Conservation (phyloP, 1,140 invertebrate genomes). For the Zaprionus ornatus region DNA sequence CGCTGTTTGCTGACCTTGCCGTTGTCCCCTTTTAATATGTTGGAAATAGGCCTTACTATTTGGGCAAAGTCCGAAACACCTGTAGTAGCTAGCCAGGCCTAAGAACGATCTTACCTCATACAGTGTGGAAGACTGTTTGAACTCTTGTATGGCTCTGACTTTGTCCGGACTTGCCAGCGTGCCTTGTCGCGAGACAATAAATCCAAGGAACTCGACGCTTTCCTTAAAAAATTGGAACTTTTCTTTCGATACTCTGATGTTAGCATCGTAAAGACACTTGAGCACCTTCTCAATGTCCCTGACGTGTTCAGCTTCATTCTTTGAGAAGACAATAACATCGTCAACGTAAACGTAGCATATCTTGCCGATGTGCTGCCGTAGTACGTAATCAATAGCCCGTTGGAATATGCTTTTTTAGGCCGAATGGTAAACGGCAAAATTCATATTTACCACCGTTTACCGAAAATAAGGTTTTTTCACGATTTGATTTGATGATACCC, state of each 20-base stretch:
- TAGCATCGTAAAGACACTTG: neutral
- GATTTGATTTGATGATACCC: neutral
- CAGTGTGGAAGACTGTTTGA: neutral
- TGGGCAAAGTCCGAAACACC: neutral
- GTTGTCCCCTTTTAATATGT: too few species aligned
- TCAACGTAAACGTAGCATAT: neutral
- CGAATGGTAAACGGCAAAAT: neutral
- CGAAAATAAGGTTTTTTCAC: neutral
- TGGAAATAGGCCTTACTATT: neutral
- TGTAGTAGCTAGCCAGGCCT: conserved; percentile 2
- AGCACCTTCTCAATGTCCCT: neutral
- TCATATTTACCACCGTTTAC: neutral
- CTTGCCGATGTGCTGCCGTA: neutral
- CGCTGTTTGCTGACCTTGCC: too few species aligned
- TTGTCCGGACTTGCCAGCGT: conserved; percentile 17
- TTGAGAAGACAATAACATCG: neutral
- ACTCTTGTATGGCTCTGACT: conserved; percentile 21
- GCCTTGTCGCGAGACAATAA: neutral
- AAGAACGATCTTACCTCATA: neutral
- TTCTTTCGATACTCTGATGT: neutral
- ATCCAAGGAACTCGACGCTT: neutral
- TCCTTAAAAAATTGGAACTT: conserved; percentile 16
- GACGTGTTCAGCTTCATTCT: neutral
- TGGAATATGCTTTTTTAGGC: neutral
- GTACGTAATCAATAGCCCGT: neutral